Evolutionary conservation across 2,113 vertebrate species (phyloP).

Genomic region (Uria lomvia): DNA sequence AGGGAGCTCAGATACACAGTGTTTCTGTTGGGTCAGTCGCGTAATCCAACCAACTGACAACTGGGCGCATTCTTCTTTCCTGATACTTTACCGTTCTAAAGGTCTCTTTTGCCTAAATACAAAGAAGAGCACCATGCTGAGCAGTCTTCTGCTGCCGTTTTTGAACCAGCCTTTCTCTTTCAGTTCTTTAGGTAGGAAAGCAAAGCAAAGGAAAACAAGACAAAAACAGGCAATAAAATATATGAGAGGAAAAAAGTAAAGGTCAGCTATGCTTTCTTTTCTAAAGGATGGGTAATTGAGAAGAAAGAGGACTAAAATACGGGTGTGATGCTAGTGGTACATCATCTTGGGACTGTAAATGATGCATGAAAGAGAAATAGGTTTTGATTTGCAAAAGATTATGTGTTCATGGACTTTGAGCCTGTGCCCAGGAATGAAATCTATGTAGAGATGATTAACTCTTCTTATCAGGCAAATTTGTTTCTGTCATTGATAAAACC

Average conservation of each 20-base stretch:
- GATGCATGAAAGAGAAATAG: conserved; percentile 33
- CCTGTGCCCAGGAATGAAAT: not conserved
- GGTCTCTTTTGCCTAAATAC: not conserved
- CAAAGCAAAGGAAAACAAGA: not conserved
- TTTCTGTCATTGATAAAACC: conserved; percentile 37
- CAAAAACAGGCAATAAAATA: conserved; percentile 5
- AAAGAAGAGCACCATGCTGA: not conserved
- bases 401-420: conserved; percentile 38
- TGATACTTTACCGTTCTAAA: not conserved
- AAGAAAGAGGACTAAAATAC: conserved; percentile 10
- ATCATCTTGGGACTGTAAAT: conserved; percentile 25
- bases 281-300: not conserved
- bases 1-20: not conserved
- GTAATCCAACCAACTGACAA: not conserved
- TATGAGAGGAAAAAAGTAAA: not conserved
- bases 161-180: not conserved
- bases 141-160: not conserved
- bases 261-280: conserved; percentile 27
- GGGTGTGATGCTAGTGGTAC: conserved; percentile 17
- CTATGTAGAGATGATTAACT: conserved; percentile 18
- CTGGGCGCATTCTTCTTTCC: not conserved
- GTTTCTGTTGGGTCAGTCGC: not conserved
- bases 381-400: conserved; percentile 52
- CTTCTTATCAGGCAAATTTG: not conserved
- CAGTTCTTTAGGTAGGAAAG: not conserved